Conservation (phyloP, 1,140 invertebrate genomes). For the Ganaspis sp. region DNA sequence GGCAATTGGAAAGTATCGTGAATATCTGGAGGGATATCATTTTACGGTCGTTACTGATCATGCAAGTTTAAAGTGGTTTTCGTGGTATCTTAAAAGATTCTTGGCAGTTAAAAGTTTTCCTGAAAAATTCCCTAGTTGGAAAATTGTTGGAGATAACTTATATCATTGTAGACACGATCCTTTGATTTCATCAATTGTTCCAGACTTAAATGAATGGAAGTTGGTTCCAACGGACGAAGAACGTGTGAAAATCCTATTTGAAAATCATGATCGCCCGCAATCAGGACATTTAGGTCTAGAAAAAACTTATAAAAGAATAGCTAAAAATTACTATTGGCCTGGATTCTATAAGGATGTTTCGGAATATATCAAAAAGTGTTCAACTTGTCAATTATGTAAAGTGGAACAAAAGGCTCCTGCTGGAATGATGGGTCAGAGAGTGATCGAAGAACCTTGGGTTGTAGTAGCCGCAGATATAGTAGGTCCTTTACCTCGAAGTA, state of each 20-base stretch:
- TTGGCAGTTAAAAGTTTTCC: neutral
- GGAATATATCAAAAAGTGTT: neutral
- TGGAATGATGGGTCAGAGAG: neutral
- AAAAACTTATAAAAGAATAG: neutral
- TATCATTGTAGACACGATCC: neutral
- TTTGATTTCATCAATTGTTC: neutral
- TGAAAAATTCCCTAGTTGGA: neutral
- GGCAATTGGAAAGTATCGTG: neutral
- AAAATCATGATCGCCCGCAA: neutral
- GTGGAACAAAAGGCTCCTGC: neutral
- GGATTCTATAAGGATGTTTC: neutral
- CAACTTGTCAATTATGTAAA: conserved; percentile 35
- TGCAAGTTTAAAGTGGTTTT: no score
- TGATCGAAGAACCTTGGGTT: neutral
- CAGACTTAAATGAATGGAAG: neutral
- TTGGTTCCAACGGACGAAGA: neutral
- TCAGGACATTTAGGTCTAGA: neutral
- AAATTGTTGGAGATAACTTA: neutral
- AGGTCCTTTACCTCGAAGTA: neutral
- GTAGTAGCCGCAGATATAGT: neutral
- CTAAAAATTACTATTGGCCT: conserved; percentile 24
- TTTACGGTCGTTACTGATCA: neutral
- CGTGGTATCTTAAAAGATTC: neutral
- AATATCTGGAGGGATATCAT: neutral
- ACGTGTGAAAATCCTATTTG: neutral